Evolutionary conservation across 1,140 invertebrate genomes (phyloP).

Genomic region (Saccostrea cuccullata): DNA sequence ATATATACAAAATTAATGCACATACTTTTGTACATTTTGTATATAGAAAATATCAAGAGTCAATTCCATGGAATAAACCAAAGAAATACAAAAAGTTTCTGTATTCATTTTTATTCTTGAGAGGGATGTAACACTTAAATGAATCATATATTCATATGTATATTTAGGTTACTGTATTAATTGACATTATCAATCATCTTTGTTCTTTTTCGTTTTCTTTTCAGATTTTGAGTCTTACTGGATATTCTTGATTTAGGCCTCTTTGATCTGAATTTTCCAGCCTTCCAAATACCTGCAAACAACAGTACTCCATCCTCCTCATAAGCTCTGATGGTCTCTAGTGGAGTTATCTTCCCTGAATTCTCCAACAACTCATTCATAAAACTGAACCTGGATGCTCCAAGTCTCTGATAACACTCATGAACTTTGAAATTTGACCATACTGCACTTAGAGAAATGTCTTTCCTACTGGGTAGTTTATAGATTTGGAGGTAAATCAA

Average conservation of each 20-base stretch:
- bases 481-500: constrained; percentile 63
- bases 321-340: constrained; percentile 60
- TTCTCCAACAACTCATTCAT: constrained; percentile 63
- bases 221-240: background rate
- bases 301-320: constrained; percentile 58
- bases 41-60: too few species aligned
- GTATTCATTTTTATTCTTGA: too few species aligned
- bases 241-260: constrained; percentile 41
- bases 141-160: too few species aligned
- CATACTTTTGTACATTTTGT: too few species aligned
- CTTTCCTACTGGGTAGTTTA: constrained; percentile 38
- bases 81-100: too few species aligned
- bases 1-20: too few species aligned
- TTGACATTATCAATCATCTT: background rate
- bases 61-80: too few species aligned
- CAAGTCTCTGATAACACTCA: constrained; percentile 61
- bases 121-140: too few species aligned
- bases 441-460: constrained; percentile 58
- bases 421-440: constrained; percentile 50
- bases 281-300: constrained; percentile 64
- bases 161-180: too few species aligned
- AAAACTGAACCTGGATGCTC: constrained; percentile 63
- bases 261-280: constrained; percentile 26
- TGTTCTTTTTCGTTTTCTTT: background rate
- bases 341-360: constrained; percentile 50